Base-by-base conservation (phyloP, 2,888 invertebrate species). In the Nycteola revayana region DNA sequence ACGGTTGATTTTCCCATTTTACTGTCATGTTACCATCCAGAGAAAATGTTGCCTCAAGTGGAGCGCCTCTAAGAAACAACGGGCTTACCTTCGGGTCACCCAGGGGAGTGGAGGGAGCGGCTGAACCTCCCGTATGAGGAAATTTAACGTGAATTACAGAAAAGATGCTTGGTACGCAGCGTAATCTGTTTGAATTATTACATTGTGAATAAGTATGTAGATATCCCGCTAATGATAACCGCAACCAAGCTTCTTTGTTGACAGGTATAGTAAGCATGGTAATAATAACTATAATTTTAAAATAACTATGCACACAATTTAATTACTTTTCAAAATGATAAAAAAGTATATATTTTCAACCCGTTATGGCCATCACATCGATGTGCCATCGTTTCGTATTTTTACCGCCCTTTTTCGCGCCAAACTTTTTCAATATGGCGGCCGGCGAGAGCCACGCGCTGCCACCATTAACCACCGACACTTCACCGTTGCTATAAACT, bases 401-500 rank as follows among this genome's bases (percentile, higher is more conserved):
- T 59, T 60, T 56, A 60, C 72, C 71, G 75, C 72, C 68, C 66
- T 75, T 82, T 85, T 83, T 78, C 80, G 78, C 84, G 79, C 75
- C 75, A 78, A 87, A 86, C 76, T 87, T 88, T 87, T 87, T 82
- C 87, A 88, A 87, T 87, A 87, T 87, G 87, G 86, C 87, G 79
- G 60, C 67, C 70, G 67, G 75, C 75, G 78, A 75, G 81, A 73
- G 83, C 83, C 79, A 76, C 80, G 78, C 85, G 76, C 78, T 77
- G 82, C 82, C 83, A 82, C 87, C 87, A 87, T 86, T 86, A 87
- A 85, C 83, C 85, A 80, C 84, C 84, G 83, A 80, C 86, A 87
- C 88, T 87, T 86, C 87, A 86, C 86, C 85, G 86, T 82, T 74
- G 82, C 84, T 86, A 87, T 87, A 88, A 89, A 88, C 88, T 88